A percentile compares a stretch with the other conserved stretches of the same genome.
These are phyloP conservation scores for Hoplias malabaricus DNA, from an alignment of 2,113 vertebrate genomes.

Conservation along the genomic window DNA sequence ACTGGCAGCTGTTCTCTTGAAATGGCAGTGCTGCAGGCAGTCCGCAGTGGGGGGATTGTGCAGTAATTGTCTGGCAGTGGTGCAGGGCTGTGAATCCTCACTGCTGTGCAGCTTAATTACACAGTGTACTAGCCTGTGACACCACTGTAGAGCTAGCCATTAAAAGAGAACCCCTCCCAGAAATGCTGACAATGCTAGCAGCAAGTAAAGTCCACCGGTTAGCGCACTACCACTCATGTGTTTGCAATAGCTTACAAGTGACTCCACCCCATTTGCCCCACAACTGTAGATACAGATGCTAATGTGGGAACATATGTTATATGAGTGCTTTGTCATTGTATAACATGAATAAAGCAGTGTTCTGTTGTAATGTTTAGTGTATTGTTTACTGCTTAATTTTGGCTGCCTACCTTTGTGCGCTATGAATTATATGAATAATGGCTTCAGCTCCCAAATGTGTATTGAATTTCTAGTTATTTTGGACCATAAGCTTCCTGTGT, in stretches of 20 bases:
- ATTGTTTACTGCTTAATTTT: too few relatives aligned
- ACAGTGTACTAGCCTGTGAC: constrained; percentile 43
- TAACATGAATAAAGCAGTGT: too few relatives aligned
- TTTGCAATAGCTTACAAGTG: not conserved
- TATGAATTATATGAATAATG: too few relatives aligned
- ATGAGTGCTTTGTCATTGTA: too few relatives aligned
- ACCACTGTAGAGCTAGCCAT: not conserved
- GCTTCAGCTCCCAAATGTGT: too few relatives aligned
- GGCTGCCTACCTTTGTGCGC: too few relatives aligned
- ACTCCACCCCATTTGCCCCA: not conserved
- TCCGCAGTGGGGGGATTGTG: constrained; percentile 34
- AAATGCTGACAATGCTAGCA: not conserved
- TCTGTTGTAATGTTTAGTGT: too few relatives aligned
- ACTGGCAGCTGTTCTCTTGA: constrained; percentile 22
- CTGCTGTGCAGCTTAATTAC: constrained; percentile 53
- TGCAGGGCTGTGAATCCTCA: constrained; percentile 41
- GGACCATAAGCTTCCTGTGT: too few relatives aligned
- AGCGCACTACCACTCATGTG: not conserved
- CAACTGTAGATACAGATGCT: not conserved
- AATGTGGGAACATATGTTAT: too few relatives aligned
- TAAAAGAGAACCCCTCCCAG: not conserved
- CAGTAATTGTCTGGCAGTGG: constrained; percentile 46
- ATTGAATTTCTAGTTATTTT: too few relatives aligned
- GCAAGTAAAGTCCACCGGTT: not conserved
- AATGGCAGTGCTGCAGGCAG: constrained; percentile 41